Evolutionary conservation across 37 sponge, comb jelly and placozoan genomes (phyloP).

Genomic region (Halichondria panicea): DNA sequence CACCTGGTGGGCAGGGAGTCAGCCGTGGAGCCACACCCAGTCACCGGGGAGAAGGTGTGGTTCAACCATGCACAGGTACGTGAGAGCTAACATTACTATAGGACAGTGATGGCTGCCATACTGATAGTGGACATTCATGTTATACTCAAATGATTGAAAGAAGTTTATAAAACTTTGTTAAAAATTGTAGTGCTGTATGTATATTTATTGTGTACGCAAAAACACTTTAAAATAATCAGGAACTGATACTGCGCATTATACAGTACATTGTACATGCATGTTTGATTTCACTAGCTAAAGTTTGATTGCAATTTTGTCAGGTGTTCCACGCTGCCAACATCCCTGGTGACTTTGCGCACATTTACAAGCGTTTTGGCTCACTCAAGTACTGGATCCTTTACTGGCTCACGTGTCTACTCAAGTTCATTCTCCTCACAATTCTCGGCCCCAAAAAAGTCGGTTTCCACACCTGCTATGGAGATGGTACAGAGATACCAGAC

Average conservation of each 20-base stretch:
- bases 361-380: conserved; percentile 43
- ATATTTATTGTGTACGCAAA: too few relatives aligned
- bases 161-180: not conserved
- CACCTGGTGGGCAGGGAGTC: conserved; percentile 36
- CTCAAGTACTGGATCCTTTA: conserved; percentile 47
- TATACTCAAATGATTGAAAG: too few relatives aligned
- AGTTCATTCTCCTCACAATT: conserved; percentile 41
- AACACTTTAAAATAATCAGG: too few relatives aligned
- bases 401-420: conserved; percentile 19
- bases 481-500: conserved; percentile 66
- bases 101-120: not conserved
- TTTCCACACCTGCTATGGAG: conserved; percentile 59
- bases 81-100: not conserved
- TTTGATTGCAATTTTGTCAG: too few relatives aligned
- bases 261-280: too few relatives aligned
- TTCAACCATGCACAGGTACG: conserved; percentile 74
- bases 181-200: too few relatives aligned
- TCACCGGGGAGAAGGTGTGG: conserved; percentile 78
- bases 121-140: too few relatives aligned
- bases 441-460: conserved; percentile 34
- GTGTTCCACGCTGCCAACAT: conserved; percentile 57
- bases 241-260: too few relatives aligned
- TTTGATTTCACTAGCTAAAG: too few relatives aligned
- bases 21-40: conserved; percentile 68
- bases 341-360: conserved; percentile 28